These are phyloP conservation scores for Dynastes tityus DNA, from an alignment of 2,888 invertebrate genomes.

Conservation along the genomic window DNA sequence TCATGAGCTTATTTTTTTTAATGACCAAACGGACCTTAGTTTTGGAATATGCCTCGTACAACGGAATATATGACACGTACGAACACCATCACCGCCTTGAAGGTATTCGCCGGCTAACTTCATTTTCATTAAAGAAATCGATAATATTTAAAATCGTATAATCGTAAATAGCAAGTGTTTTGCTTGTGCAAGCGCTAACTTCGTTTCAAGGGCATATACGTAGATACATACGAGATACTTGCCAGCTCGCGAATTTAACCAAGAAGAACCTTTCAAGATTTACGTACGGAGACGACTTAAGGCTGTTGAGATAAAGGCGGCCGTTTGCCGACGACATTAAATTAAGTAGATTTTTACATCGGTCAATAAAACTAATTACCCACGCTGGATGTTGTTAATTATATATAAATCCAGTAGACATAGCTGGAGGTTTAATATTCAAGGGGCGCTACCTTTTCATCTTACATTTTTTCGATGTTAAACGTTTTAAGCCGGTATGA, in stretches of 20 bases:
- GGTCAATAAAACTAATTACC: constrained; percentile 43
- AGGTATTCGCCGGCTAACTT: background rate
- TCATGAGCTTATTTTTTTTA: too few relatives aligned
- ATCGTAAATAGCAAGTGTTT: background rate
- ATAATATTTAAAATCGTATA: constrained; percentile 12
- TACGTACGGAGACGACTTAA: background rate
- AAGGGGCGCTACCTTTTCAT: too few relatives aligned
- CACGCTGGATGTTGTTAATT: constrained; percentile 38
- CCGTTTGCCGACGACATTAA: constrained; percentile 16
- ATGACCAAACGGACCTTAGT: too few relatives aligned
- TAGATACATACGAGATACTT: background rate
- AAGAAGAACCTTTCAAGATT: background rate
- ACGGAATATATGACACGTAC: too few relatives aligned
- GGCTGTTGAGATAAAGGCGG: background rate
- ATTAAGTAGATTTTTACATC: constrained; percentile 27
- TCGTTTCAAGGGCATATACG: background rate
- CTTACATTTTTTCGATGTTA: too few relatives aligned
- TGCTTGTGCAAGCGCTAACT: background rate
- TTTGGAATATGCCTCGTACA: too few relatives aligned
- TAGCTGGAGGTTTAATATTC: too few relatives aligned
- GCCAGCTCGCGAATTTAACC: background rate
- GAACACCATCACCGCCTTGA: background rate
- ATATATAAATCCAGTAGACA: background rate
- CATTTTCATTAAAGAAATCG: background rate
- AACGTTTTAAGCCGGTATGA: background rate